phyloP scores from a whole-genome alignment of 2,113 vertebrate genomes.

The Thomomys bottae region DNA sequence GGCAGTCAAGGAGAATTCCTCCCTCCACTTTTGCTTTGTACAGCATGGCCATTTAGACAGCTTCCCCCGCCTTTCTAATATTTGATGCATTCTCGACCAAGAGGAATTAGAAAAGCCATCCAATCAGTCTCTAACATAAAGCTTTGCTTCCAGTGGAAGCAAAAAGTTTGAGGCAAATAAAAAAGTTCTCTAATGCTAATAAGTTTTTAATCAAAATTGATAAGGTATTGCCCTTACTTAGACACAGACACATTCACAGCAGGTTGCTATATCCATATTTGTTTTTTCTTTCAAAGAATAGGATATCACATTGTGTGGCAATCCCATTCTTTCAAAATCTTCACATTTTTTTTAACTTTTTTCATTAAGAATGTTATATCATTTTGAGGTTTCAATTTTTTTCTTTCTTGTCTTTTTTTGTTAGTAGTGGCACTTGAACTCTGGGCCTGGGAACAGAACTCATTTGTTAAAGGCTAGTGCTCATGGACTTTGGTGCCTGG shows the following conservation, averaged over 20 bases:
- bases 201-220: conserved; percentile 10
- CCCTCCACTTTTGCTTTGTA: conserved; percentile 12
- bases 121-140: conserved; percentile 21
- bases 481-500: too few species aligned
- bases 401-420: too few species aligned
- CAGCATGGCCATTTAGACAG: conserved; percentile 22
- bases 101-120: conserved; percentile 14
- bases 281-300: conserved; percentile 20
- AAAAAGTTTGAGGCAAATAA: too few species aligned
- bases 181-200: too few species aligned
- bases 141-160: not conserved
- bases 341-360: not conserved
- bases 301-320: not conserved
- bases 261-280: not conserved
- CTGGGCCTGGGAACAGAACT: too few species aligned
- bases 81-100: conserved; percentile 45
- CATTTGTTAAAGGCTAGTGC: too few species aligned
- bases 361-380: not conserved
- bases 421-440: too few species aligned
- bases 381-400: too few species aligned
- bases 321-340: not conserved
- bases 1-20: conserved; percentile 55
- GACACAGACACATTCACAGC: not conserved
- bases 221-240: not conserved
- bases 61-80: conserved; percentile 59